phyloP scores from a whole-genome alignment of 30 jellyfish, hydroid and myxozoan species.

The Aurelia sp. region DNA sequence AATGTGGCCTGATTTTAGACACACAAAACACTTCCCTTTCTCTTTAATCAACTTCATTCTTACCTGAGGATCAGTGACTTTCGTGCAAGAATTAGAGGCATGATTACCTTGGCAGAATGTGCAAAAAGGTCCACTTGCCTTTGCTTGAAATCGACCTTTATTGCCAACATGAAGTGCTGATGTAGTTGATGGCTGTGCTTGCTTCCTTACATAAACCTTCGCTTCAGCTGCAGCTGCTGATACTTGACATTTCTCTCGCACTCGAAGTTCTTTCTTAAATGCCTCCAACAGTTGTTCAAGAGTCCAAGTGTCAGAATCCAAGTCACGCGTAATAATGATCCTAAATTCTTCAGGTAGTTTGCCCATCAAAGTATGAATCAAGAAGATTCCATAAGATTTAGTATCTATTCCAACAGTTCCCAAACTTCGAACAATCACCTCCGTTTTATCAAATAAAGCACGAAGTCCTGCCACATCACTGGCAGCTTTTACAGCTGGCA shows the following conservation, averaged over 20 bases:
- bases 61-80: not conserved
- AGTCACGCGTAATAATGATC: not conserved
- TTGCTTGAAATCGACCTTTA: not conserved
- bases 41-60: slow-evolving; percentile 8
- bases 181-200: not conserved
- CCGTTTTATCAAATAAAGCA: slow-evolving; percentile 27
- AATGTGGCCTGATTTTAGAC: slow-evolving; percentile 13
- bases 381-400: slow-evolving; percentile 11
- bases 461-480: slow-evolving; percentile 25
- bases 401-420: slow-evolving; percentile 22
- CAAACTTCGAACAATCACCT: slow-evolving; percentile 26
- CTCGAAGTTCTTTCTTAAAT: slow-evolving; percentile 6
- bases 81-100: not conserved
- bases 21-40: slow-evolving; percentile 21
- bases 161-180: not conserved
- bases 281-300: not conserved
- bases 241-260: slow-evolving; percentile 36
- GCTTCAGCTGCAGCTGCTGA: not conserved
- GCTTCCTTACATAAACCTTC: not conserved
- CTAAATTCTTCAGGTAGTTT: slow-evolving; percentile 24
- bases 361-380: slow-evolving; percentile 15
- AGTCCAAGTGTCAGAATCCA: slow-evolving; percentile 5
- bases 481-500: not conserved
- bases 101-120: slow-evolving; percentile 6
- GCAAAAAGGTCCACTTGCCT: slow-evolving; percentile 7